A percentile compares a stretch with the other conserved stretches of the same genome.
phyloP scores from a whole-genome alignment of 1,140 invertebrate species.

The Drosophila malerkotliana region DNA sequence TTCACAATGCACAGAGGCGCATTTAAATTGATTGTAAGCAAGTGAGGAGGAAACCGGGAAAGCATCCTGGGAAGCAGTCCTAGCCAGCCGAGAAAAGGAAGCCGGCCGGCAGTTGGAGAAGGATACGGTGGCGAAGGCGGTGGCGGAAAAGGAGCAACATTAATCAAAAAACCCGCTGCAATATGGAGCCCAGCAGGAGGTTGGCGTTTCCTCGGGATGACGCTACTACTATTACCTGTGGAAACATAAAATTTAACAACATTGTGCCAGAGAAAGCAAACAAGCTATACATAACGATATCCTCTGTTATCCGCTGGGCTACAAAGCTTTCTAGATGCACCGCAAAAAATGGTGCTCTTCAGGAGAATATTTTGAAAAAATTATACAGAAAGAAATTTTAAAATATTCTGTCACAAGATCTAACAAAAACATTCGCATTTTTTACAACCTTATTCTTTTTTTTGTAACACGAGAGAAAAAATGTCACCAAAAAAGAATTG shows the following conservation, averaged over 20 bases:
- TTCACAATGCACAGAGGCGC: constrained; percentile 77
- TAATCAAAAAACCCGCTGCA: constrained; percentile 73
- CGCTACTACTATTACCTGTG: constrained; percentile 62
- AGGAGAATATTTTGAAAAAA: background rate
- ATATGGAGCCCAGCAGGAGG: constrained; percentile 35
- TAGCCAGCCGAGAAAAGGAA: constrained; percentile 37
- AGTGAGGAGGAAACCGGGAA: constrained; percentile 16
- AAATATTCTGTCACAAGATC: background rate
- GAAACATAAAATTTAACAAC: constrained; percentile 76
- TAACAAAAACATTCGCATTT: background rate
- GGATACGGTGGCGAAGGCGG: constrained; percentile 18
- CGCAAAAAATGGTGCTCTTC: background rate
- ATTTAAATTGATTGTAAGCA: constrained; percentile 80
- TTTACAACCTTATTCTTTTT: background rate
- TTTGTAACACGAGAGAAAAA: background rate
- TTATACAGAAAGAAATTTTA: no score
- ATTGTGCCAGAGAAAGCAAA: constrained; percentile 46
- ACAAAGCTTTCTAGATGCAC: constrained; percentile 13
- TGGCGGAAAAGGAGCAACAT: constrained; percentile 59
- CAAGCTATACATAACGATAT: constrained; percentile 74
- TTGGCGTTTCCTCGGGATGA: constrained; percentile 24
- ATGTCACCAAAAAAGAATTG: background rate
- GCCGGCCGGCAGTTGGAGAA: constrained; percentile 24
- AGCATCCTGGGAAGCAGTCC: background rate
- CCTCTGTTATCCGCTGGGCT: constrained; percentile 41